Base-by-base conservation (phyloP, 2,113 vertebrate species). In the Chloropsis cyanopogon region DNA sequence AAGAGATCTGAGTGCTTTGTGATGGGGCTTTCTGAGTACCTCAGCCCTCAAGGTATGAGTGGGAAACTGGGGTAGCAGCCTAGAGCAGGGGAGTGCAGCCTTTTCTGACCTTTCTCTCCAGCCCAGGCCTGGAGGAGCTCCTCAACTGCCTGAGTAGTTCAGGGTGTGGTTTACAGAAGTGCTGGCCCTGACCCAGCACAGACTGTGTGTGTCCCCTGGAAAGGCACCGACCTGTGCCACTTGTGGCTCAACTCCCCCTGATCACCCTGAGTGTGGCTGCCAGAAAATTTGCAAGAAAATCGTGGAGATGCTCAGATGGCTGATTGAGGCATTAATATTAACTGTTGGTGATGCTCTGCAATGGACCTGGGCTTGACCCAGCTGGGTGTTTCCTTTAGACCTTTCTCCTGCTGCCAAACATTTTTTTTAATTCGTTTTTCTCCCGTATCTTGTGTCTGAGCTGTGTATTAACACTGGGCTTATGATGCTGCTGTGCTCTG, bases 201-300 rank as follows among this genome's bases (percentile, higher is more conserved):
- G 50, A 3, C 69, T 4, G 1, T 3, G 12, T 1, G 0, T 42
- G 33, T 53, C 78, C 50, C 76, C 41, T 79, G 78, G 35, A 39
- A 57, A 76, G 54, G 37, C 28, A 46, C 50, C 0, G 2, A 14
- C 44, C 1, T 0, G 3, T 50, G 63, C 37, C 39, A 15, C 25
- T 10, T 50, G 29, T 59, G 47, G 46, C 50, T 81, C 35, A 49
- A 2, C 6, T 26, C 56, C 49, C 28, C 39, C 42, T 26, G 14
- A 28, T 41, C 0, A 0, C 46, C 59, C 4, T 0, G 9, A 81
- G 33, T 9, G 39, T 9, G 19, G 14, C 54, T 95, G 66, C 75
- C 66, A 61, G 57, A 41, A 90, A 19, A 52, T 50, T 39, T 46
- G 24, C 9, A 25, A 61, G n/a, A 70, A 69, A 66, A 84, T 19